Evolutionary conservation across 23 tunicate genomes (phyloP), one percentile per base, ranked within the genome.

Genomic region (Halocynthia roretzi): DNA sequence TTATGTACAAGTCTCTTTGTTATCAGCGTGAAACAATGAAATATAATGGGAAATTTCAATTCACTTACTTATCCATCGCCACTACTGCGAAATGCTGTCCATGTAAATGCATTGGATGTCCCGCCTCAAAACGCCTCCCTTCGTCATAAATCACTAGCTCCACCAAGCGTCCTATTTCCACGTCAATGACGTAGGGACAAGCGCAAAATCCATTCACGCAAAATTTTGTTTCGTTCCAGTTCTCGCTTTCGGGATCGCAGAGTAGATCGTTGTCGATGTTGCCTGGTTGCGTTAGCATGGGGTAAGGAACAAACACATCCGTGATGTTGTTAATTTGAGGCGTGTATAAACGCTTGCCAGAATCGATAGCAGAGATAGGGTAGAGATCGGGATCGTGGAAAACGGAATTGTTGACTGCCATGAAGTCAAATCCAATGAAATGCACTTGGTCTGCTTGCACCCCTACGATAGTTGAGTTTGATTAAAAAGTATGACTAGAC

Each of bases 91-190:
- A 86, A 60, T 92, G 92, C 49, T 92, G 87, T 7, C 98, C 98
- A 61, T 92, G 98, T 52, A 92, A 72, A 86, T 92, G 98, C 98
- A 92, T 92, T 7, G 98, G 98, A 68, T 92, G 98, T 5, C 98
- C 98, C 0, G 98, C 90, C 54, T 86, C 76, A 62, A 92, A 92
- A 0, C 87, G 86, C 31, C 71, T 40, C 7, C 98, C 98, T 69
- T 92, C 98, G 53, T 92, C 98, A 62, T 82, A 92, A 20, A 92
- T 67, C 20, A 92, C 92, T 62, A 92, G 62, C 73, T 92, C 98
- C 63, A 92, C 86, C 64, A 82, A 64, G 56, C 71, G 73, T 52
- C 80, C 80, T 9, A 73, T 2, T 51, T 73, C 48, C 5, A 92
- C 54, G 60, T 86, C 77, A 54, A 82, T 71, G 71, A 86, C 85